phyloP scores from a whole-genome alignment of 2,888 invertebrate species.

The Luperina testacea region DNA sequence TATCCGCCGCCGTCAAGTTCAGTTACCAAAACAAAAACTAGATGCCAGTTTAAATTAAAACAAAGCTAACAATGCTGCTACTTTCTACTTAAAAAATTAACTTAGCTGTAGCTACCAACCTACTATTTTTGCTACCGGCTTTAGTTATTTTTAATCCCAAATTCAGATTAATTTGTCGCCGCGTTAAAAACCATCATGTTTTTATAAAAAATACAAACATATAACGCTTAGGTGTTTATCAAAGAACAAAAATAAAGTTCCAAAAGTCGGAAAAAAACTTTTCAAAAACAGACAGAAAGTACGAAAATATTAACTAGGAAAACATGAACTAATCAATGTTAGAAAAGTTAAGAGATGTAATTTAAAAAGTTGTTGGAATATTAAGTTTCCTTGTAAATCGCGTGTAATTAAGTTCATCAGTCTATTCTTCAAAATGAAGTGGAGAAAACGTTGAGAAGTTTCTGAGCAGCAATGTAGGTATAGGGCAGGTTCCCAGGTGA shows the following conservation, averaged over 20 bases:
- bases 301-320: constrained; percentile 45
- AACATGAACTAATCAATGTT: constrained; percentile 60
- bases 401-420: constrained; percentile 34
- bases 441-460: constrained; percentile 9
- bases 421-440: constrained; percentile 21
- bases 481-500: too few relatives aligned
- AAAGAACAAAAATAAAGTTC: constrained; percentile 39
- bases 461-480: neutral
- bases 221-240: constrained; percentile 18
- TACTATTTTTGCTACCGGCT: too few relatives aligned
- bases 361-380: constrained; percentile 62
- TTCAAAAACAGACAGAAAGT: constrained; percentile 41
- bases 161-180: too few relatives aligned
- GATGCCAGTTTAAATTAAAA: too few relatives aligned
- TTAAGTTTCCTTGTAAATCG: constrained; percentile 50
- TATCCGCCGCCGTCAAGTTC: too few relatives aligned
- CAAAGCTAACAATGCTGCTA: too few relatives aligned
- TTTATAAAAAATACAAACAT: neutral
- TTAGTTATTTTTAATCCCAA: too few relatives aligned
- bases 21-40: too few relatives aligned
- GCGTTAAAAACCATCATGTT: too few relatives aligned
- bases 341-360: constrained; percentile 59
- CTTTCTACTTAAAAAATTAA: too few relatives aligned
- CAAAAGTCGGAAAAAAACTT: constrained; percentile 30
- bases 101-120: too few relatives aligned